Conservation (phyloP, 2,113 vertebrate genomes). For the Nothobranchius furzeri region DNA sequence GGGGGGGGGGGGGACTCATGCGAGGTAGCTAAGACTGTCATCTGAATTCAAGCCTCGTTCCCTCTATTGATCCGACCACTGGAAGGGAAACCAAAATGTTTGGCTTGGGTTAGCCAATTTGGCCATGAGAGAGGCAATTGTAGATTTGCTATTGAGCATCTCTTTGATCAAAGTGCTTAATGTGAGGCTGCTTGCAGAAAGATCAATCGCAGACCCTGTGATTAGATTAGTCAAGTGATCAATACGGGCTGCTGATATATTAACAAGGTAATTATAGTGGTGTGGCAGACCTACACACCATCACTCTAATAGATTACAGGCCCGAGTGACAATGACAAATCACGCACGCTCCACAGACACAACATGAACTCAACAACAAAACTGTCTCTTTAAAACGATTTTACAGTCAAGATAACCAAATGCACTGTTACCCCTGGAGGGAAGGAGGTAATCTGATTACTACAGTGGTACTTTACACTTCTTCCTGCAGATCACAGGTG, state of each 20-base stretch:
- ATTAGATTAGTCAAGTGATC: constrained; percentile 97
- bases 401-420: too few relatives aligned
- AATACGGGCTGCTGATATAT: constrained; percentile 96
- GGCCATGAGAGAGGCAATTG: constrained; percentile 87
- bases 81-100: constrained; percentile 94
- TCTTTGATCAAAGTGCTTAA: constrained; percentile 88
- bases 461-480: neutral
- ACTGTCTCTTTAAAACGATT: constrained; percentile 22
- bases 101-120: constrained; percentile 97
- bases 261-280: constrained; percentile 92
- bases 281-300: constrained; percentile 41
- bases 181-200: constrained; percentile 83
- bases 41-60: constrained; percentile 88
- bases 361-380: constrained; percentile 4
- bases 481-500: too few relatives aligned
- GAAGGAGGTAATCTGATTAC: constrained; percentile 69
- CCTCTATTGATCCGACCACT: constrained; percentile 87
- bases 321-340: neutral
- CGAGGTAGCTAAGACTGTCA: constrained; percentile 84
- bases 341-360: neutral
- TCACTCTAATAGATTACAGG: constrained; percentile 19
- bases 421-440: neutral
- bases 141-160: constrained; percentile 88
- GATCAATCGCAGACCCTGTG: constrained; percentile 91
- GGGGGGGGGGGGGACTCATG: neutral